Evolutionary conservation across 2,797 vertebrate genomes (phyloP), one percentile per base, ranked within the genome.

Genomic region (Esox lucius): DNA sequence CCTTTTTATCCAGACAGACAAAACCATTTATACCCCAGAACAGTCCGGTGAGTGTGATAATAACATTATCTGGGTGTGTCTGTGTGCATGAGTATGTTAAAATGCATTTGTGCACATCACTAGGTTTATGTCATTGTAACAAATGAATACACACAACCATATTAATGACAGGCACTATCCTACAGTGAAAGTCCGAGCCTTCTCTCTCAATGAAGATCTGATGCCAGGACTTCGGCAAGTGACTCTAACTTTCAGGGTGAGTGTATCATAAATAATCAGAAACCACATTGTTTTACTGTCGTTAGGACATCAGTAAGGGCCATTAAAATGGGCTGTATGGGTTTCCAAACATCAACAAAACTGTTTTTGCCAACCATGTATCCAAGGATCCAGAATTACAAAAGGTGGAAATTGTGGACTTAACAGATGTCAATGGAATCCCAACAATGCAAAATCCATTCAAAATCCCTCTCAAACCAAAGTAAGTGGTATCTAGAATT

Each of bases 1-100:
- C 90, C 90, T 99, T 76, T 97, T 97, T 78, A 87, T 99, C 81
- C 96, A 98, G 68, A 97, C 95, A 0, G 96, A 99, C 90, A 99
- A 99, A 80, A 95, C 95, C 7, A 17, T 99, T 75, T 99, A 99
- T 80, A 95, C 94, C 8, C 95, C 95, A 0, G 86, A 91, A n/a
- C 94, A 97, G 80, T 88, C 87, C 73, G 95, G 95, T 97, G 84
- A 87, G 80, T 6, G 12, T 19, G 19, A 42, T 15, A 17, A 42
- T 49, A 68, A 64, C 24, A 49, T 2, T 19, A 26, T 56, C 28
- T 11, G 24, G 26, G 19, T 16, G 13, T 42, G 17, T 67, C 3
- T 39, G n/a, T 19, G 13, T 28, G 42, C 77, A 5, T 28, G 28
- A 59, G 42, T 71, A 4, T 73, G 64, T 71, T 39, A 70, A 22